A percentile compares a stretch with the other conserved stretches of the same genome.
These are phyloP conservation scores for Pitangus sulphuratus DNA, from an alignment of 2,797 vertebrate species.

Conservation along the genomic window DNA sequence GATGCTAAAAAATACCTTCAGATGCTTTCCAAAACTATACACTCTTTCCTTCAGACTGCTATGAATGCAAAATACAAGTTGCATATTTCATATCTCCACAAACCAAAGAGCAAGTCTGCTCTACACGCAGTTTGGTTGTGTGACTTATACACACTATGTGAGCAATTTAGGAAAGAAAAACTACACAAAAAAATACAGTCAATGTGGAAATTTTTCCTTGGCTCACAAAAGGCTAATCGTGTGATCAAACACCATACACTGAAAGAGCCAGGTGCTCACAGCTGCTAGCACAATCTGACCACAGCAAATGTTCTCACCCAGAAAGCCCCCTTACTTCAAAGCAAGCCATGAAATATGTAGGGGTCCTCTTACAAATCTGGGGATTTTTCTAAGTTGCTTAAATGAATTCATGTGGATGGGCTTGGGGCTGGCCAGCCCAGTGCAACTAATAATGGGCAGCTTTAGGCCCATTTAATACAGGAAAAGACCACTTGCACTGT, in stretches of 20 bases:
- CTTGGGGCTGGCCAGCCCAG: not conserved
- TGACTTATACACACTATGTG: not conserved
- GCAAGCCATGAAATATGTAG: not conserved
- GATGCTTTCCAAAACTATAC: not conserved
- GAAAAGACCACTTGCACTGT: not conserved
- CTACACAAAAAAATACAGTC: not conserved
- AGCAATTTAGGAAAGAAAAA: not conserved
- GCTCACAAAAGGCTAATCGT: not conserved
- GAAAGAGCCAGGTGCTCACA: not conserved
- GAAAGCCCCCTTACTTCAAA: not conserved
- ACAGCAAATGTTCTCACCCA: not conserved
- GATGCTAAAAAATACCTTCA: not conserved
- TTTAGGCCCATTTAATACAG: not conserved
- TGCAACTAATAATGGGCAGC: not conserved
- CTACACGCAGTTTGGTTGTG: not conserved
- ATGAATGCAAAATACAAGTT: not conserved
- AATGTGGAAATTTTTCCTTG: not conserved
- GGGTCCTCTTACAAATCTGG: not conserved
- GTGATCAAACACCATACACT: not conserved
- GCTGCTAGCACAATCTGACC: not conserved
- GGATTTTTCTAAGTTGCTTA: not conserved
- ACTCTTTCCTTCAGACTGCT: not conserved
- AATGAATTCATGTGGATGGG: not conserved
- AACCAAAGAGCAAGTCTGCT: not conserved
- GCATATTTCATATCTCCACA: not conserved